Evolutionary conservation across 2,113 vertebrate species (phyloP).

Genomic region (Lynx canadensis): DNA sequence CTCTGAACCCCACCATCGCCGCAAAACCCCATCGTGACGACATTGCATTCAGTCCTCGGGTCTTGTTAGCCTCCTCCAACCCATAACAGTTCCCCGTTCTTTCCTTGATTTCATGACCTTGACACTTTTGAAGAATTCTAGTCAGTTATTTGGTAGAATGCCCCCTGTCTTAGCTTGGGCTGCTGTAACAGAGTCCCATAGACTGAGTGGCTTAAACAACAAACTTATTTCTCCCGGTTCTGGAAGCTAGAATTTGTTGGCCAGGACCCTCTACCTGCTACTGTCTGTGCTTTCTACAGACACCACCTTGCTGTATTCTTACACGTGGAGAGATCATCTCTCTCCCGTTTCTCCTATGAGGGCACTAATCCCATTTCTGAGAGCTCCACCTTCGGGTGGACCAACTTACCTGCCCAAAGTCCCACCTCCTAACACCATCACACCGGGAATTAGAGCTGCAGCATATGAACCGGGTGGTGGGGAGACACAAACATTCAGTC

Average conservation of each 20-base stretch:
- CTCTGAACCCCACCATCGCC: no score
- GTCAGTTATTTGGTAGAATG: neutral
- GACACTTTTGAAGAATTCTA: neutral
- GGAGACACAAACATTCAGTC: neutral
- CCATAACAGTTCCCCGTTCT: neutral
- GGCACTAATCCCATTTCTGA: neutral
- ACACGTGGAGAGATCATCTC: neutral
- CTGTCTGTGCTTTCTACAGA: neutral
- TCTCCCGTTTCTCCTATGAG: neutral
- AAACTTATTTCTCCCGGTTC: neutral
- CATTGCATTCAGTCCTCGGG: fast-evolving
- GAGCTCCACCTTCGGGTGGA: neutral
- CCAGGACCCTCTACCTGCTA: neutral
- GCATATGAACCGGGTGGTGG: neutral
- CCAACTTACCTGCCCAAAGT: neutral
- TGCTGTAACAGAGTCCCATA: neutral
- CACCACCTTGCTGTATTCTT: neutral
- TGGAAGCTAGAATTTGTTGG: neutral
- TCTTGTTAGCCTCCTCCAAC: neutral
- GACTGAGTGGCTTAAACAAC: neutral
- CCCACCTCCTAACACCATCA: neutral
- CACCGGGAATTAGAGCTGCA: no score
- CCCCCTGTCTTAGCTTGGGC: neutral
- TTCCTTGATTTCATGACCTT: neutral
- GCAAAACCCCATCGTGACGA: no score